These are phyloP conservation scores for Thalpophila matura DNA, from an alignment of 2,888 invertebrate species.

Conservation along the genomic window DNA sequence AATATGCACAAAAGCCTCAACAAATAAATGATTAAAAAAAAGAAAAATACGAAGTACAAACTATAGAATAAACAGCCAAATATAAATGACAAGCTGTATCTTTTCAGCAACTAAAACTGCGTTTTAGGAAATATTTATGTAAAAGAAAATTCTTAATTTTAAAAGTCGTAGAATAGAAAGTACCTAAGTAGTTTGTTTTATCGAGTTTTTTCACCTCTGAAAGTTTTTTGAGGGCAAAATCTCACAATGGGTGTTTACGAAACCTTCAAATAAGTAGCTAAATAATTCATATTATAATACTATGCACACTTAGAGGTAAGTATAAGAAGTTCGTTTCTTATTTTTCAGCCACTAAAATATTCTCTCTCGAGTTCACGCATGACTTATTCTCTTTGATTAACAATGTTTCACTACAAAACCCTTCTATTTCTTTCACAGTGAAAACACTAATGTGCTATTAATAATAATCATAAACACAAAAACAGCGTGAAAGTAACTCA, in stretches of 20 bases:
- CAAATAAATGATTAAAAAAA: no score
- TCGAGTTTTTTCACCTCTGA: neutral
- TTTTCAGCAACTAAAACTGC: no score
- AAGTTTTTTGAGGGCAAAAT: neutral
- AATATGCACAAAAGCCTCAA: no score
- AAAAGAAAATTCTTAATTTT: neutral
- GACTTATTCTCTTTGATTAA: neutral
- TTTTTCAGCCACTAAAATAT: neutral
- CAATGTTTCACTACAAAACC: neutral
- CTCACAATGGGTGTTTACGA: neutral
- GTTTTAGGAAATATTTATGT: no score
- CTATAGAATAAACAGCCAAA: neutral
- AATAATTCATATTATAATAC: no score
- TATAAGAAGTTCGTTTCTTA: no score
- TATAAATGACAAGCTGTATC: no score
- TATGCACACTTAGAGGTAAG: no score
- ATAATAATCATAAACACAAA: conserved; percentile 58
- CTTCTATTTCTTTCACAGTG: neutral
- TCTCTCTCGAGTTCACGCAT: neutral
- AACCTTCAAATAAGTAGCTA: no score
- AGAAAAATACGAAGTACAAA: neutral
- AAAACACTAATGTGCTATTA: conserved; percentile 13
- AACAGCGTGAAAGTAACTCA: conserved; percentile 55
- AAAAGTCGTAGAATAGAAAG: neutral
- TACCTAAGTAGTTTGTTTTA: neutral